phyloP scores from a whole-genome alignment of 2,797 vertebrate species.

The Phataginus tetradactyla region DNA sequence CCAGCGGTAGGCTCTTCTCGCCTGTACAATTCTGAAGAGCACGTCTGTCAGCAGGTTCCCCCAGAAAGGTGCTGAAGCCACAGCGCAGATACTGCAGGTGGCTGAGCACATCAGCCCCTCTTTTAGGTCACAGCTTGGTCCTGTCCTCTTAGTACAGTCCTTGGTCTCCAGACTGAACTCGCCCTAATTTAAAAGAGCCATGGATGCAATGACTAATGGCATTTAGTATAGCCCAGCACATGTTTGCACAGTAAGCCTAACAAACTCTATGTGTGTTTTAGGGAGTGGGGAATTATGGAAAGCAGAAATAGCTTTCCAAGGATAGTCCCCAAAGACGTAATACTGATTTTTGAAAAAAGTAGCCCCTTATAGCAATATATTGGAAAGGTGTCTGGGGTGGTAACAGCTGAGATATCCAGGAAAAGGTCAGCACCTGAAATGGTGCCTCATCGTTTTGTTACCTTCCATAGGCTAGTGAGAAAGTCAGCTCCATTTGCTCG shows the following conservation, averaged over 20 bases:
- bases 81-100: fast-evolving
- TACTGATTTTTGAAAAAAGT: not conserved
- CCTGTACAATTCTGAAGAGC: fast-evolving
- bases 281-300: not conserved
- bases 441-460: not conserved
- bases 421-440: not conserved
- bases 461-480: not conserved
- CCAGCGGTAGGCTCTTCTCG: not conserved
- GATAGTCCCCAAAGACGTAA: not conserved
- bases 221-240: not conserved
- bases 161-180: not conserved
- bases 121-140: not conserved
- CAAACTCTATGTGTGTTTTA: not conserved
- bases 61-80: not conserved
- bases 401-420: not conserved
- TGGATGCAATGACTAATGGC: not conserved
- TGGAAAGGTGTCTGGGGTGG: not conserved
- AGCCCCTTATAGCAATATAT: not conserved
- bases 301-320: constrained; percentile 15
- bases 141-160: not conserved
- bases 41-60: not conserved
- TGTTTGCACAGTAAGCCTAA: not conserved
- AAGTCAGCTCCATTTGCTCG: not conserved
- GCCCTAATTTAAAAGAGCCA: not conserved
- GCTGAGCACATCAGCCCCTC: too few relatives aligned